Evolutionary conservation across 2,888 invertebrate species (phyloP).

Genomic region (Agrochola lychnidis): DNA sequence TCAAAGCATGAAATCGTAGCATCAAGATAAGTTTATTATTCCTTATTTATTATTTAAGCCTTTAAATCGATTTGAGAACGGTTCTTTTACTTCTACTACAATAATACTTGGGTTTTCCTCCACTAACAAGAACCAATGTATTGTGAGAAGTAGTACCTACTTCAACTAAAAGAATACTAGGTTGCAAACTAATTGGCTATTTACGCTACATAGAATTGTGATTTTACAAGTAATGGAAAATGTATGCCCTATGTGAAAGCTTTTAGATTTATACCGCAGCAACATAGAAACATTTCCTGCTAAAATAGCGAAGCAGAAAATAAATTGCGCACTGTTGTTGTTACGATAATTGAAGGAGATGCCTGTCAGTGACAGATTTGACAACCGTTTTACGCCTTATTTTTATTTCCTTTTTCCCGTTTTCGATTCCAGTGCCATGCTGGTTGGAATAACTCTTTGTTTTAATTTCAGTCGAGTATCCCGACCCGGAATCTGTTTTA

Average conservation of each 20-base stretch:
- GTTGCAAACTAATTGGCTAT: neutral
- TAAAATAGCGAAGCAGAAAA: conserved; percentile 53
- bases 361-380: conserved; percentile 69
- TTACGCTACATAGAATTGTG: neutral
- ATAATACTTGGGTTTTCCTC: neutral
- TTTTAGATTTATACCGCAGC: conserved; percentile 50
- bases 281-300: conserved; percentile 47
- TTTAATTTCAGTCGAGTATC: conserved; percentile 60
- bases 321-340: conserved; percentile 62
- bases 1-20: conserved; percentile 28
- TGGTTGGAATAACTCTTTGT: conserved; percentile 63
- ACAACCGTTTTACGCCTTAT: conserved; percentile 69
- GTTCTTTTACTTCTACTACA: neutral
- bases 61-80: conserved; percentile 21
- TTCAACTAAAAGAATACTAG: conserved; percentile 4
- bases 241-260: conserved; percentile 34
- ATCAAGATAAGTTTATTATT: conserved; percentile 37
- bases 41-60: conserved; percentile 36
- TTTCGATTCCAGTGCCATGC: conserved; percentile 58
- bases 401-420: conserved; percentile 65
- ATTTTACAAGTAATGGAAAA: neutral
- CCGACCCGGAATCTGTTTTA: conserved; percentile 54
- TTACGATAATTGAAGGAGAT: conserved; percentile 68
- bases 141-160: neutral
- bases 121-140: neutral